These are phyloP conservation scores for Drosophila tropicalis DNA, from an alignment of 1,140 invertebrate species.

Conservation along the genomic window DNA sequence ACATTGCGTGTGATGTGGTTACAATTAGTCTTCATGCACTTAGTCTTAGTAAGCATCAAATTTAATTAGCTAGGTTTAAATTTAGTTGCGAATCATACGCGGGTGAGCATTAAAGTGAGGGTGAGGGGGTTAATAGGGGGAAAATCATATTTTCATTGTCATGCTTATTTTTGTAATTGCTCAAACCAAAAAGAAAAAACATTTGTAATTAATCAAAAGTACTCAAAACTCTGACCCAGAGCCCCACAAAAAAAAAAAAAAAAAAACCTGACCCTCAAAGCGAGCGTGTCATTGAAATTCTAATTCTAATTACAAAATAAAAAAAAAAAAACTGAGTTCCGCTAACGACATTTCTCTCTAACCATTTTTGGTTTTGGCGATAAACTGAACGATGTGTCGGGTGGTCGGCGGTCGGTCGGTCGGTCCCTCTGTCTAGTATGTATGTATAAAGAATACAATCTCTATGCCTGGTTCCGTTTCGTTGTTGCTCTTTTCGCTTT, in stretches of 20 bases:
- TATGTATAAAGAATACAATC: background rate
- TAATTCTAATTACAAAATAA: constrained; percentile 7
- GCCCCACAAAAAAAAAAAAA: constrained; percentile 44
- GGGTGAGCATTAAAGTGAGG: background rate
- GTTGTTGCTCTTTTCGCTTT: constrained; percentile 20
- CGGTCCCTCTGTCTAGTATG: no score
- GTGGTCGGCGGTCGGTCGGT: no score
- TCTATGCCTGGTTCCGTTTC: background rate
- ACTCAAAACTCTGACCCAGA: constrained; percentile 55
- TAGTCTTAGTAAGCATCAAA: constrained; percentile 36
- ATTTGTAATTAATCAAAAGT: constrained; percentile 60
- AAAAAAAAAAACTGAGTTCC: constrained; percentile 18
- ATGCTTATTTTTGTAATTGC: constrained; percentile 65
- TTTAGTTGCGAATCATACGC: background rate
- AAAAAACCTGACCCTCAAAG: background rate
- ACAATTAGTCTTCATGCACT: constrained; percentile 18
- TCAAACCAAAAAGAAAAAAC: constrained; percentile 9
- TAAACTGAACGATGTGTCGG: background rate
- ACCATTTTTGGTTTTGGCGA: constrained; percentile 10
- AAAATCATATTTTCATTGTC: constrained; percentile 49
- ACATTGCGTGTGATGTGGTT: constrained; percentile 55
- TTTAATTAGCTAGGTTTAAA: constrained; percentile 56
- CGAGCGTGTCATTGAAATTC: background rate
- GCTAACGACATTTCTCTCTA: constrained; percentile 19
- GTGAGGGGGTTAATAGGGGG: constrained; percentile 3